Evolutionary conservation across 2,888 invertebrate genomes (phyloP), one percentile per base, ranked within the genome.

Genomic region (Flexamia atlantica): DNA sequence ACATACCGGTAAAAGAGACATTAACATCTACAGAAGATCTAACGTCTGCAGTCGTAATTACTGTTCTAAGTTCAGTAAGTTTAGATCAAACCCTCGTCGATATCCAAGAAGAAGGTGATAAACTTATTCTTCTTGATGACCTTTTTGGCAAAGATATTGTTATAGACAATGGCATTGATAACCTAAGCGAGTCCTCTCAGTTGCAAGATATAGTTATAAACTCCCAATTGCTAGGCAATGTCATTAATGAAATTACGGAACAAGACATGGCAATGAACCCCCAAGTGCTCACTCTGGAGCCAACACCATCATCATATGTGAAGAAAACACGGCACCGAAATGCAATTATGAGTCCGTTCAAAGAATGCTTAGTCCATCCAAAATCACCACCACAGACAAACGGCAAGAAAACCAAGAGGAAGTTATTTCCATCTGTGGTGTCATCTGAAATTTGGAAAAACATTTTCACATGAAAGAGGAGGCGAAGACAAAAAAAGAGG

Each of bases 401-500:
- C 4, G 30, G 30, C 4, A 23, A 23, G 30, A 25, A 64, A 12
- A 12, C 20, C 2, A 64, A 23, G 12, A 64, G 30, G 25, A 64
- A 30, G n/a, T 30, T 64, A 23, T 57, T 57, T 57, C 57, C 57
- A 7, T 57, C 57, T 5, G 30, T 64, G 17, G 64, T 64, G 5
- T 64, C 64, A 10, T 64, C 64, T 4, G 25, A 64, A 64, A 4
- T 28, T 10, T 64, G 64, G 64, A 64, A 64, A 64, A 64, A 64
- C 20, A 64, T 64, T 64, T 64, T 25, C 64, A 64, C 17, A 7
- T 10, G 25, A 64, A 30, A 64, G 64, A 64, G n/a, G 23, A 64
- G 17, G 64, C 10, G 25, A 64, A 64, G 25, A 5, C 10, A 12
- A 64, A 17, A 12, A 64, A 64, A 64, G 64, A 64, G 10, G 30